Evolutionary conservation across 1,140 invertebrate genomes (phyloP), one percentile per base, ranked within the genome.

Genomic region (Zaprionus camerounensis): DNA sequence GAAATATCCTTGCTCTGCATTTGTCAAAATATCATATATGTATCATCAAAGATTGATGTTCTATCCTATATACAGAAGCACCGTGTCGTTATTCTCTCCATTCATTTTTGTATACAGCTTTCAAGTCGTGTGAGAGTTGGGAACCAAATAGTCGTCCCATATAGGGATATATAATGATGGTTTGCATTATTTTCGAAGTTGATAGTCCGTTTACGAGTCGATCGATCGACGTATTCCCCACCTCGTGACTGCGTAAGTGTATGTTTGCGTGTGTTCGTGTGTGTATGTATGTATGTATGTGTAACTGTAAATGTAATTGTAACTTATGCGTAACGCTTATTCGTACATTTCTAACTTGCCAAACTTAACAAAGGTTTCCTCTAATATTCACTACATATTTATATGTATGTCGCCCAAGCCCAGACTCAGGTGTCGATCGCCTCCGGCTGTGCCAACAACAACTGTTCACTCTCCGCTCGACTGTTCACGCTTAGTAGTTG

Each of bases 331-430:
- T n/a, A 56, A 28, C 53, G 53, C 22, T 26, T 56, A 56, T 28
- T 9, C 13, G 56, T 65, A 49, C 31, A 68, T 26, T 36, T 31
- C 20, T 31, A 71, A 61, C 17, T 56, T 56, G 56, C 62, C 68
- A 76, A 76, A 76, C 73, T 76, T 76, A 76, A 76, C 73, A 71
- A 71, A 46, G 41, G 53, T 71, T 71, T 44, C 20, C 11, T 65
- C 38, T 68, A 65, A 58, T 55, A 38, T 73, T 68, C 38, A 34
- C 56, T 68, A 59, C 13, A 26, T 56, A 53, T 53, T 17, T 53
- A 34, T 11, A 53, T 53, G 51, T 12, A 26, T 53, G 22, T 53
- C 17, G 3, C 24, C 13, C 31, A 34, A 57, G 24, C 22, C n/a
- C 44, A 3, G n/a, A 3, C n/a, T 31, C 46, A 22, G 26, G 31